Evolutionary conservation across 2,113 vertebrate species (phyloP).

Genomic region (Diphyllodes magnificus): DNA sequence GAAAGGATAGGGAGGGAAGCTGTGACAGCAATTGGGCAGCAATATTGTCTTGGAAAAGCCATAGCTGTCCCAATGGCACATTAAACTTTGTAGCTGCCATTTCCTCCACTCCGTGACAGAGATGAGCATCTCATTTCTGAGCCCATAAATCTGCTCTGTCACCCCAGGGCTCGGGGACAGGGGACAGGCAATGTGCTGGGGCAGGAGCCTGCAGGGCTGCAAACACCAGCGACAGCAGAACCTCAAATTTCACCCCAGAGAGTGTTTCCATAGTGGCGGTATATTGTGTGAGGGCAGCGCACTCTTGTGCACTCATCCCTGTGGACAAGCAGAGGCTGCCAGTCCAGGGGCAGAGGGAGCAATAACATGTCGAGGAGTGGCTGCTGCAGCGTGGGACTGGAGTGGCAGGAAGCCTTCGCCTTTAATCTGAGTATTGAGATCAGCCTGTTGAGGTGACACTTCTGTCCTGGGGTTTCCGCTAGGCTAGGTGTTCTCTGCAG

Average conservation of each 20-base stretch:
- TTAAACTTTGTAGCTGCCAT: neutral
- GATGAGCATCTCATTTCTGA: neutral
- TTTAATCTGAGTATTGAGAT: neutral
- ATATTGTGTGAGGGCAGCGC: neutral
- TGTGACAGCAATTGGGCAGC: neutral
- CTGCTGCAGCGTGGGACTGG: neutral
- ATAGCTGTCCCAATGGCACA: neutral
- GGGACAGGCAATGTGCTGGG: neutral
- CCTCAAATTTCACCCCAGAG: neutral
- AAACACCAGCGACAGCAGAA: neutral
- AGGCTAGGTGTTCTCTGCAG: neutral
- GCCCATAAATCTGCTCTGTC: neutral
- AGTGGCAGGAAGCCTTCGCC: neutral
- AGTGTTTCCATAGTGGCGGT: neutral
- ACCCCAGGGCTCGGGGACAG: fast-evolving
- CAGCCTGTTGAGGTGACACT: neutral
- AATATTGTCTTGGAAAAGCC: neutral
- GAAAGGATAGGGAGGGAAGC: neutral
- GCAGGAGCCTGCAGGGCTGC: neutral
- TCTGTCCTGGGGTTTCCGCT: neutral
- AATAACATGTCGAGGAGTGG: fast-evolving
- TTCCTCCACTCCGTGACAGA: neutral
- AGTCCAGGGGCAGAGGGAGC: neutral
- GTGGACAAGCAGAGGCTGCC: neutral
- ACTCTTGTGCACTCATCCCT: neutral